Evolutionary conservation across 1,140 invertebrate species (phyloP).

Genomic region (Bradysia coprophila): DNA sequence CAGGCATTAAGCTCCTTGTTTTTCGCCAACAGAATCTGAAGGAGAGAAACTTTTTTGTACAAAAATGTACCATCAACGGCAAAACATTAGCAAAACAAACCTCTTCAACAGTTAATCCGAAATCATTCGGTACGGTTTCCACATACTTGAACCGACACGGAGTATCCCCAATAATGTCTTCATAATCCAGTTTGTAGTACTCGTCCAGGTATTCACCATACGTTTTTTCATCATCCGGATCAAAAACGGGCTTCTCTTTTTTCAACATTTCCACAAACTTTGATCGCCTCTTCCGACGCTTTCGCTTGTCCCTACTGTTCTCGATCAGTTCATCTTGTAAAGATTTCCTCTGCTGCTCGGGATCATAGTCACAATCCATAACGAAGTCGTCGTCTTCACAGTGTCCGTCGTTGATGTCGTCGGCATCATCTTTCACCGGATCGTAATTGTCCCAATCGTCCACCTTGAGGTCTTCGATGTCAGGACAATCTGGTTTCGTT

Average conservation of each 20-base stretch:
- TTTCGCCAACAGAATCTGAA: slow-evolving; percentile 71
- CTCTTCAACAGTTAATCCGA: slow-evolving; percentile 80
- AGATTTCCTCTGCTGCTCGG: slow-evolving; percentile 26
- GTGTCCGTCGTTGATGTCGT: slow-evolving; percentile 26
- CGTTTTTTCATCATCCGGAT: slow-evolving; percentile 53
- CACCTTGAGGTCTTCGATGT: slow-evolving; percentile 52
- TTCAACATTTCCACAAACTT: slow-evolving; percentile 52
- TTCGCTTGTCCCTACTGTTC: slow-evolving; percentile 32
- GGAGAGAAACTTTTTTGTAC: slow-evolving; percentile 8
- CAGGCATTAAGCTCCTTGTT: slow-evolving; percentile 89
- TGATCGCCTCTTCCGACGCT: slow-evolving; percentile 38
- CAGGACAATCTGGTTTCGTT: slow-evolving; percentile 62
- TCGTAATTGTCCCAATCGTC: slow-evolving; percentile 60
- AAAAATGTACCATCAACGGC: neutral
- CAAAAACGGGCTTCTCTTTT: slow-evolving; percentile 60
- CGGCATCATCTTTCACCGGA: slow-evolving; percentile 16
- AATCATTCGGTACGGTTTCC: slow-evolving; percentile 73
- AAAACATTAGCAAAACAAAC: slow-evolving; percentile 22
- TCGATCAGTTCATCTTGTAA: slow-evolving; percentile 36
- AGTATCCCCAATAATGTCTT: slow-evolving; percentile 81
- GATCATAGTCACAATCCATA: slow-evolving; percentile 79
- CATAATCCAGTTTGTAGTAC: slow-evolving; percentile 86
- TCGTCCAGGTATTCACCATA: slow-evolving; percentile 85
- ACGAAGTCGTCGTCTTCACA: slow-evolving; percentile 68
- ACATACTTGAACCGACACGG: slow-evolving; percentile 90